Evolutionary conservation across 2,113 vertebrate species (phyloP).

Genomic region (Rhegmatorhina hoffmannsi): DNA sequence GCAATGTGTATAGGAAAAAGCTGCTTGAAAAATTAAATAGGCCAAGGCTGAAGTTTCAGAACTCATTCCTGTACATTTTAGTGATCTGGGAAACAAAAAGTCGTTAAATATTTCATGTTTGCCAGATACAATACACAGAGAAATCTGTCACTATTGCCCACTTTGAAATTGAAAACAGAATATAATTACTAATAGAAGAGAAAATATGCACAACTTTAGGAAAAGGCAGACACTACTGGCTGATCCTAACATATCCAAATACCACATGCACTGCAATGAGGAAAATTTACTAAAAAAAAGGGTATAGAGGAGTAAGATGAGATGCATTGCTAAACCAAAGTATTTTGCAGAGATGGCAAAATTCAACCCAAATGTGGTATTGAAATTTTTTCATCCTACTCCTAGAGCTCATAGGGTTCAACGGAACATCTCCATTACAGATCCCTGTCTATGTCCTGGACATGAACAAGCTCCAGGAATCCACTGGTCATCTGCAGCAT

Average conservation of each 20-base stretch:
- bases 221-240: background rate
- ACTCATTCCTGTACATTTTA: background rate
- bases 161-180: background rate
- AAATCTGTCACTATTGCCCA: background rate
- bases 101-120: background rate
- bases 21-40: background rate
- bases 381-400: background rate
- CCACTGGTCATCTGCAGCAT: too few relatives aligned
- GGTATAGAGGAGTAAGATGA: background rate
- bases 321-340: background rate
- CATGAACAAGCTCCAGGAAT: background rate
- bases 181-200: background rate
- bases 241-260: background rate
- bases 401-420: background rate
- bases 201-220: background rate
- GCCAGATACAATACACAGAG: background rate
- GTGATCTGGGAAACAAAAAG: background rate
- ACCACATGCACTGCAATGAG: background rate
- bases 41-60: background rate
- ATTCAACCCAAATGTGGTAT: background rate
- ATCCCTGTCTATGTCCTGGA: rapidly evolving
- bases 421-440: background rate
- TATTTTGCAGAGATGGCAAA: background rate
- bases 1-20: background rate
- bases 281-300: background rate